phyloP scores from a whole-genome alignment of 1,140 invertebrate genomes.

The Drosophila rhopaloa region DNA sequence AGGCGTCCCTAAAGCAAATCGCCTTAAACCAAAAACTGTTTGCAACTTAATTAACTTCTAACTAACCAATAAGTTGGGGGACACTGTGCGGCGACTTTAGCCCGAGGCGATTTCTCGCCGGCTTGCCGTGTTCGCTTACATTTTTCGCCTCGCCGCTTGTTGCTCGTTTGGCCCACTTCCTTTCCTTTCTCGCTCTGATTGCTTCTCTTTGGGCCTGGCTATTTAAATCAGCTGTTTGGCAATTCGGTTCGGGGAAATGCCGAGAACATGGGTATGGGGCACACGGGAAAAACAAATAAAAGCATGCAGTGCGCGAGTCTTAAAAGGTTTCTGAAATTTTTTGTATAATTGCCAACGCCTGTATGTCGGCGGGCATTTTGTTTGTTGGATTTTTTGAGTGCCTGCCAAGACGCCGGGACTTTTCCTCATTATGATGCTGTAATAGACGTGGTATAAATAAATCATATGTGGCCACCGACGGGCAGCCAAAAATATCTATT shows the following conservation, averaged over 20 bases:
- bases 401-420: constrained; percentile 38
- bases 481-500: constrained; percentile 30
- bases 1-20: too few species aligned
- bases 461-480: constrained; percentile 33
- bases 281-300: constrained; percentile 36
- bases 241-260: constrained; percentile 29
- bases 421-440: constrained; percentile 51
- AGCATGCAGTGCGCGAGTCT: constrained; percentile 28
- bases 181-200: constrained; percentile 23
- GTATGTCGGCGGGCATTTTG: constrained; percentile 12
- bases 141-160: constrained; percentile 63
- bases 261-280: constrained; percentile 33
- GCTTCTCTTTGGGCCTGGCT: constrained; percentile 37
- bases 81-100: constrained; percentile 50
- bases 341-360: constrained; percentile 34
- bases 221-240: constrained; percentile 61
- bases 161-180: constrained; percentile 51
- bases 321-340: constrained; percentile 48
- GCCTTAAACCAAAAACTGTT: too few species aligned
- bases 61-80: too few species aligned
- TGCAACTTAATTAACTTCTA: too few species aligned
- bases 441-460: constrained; percentile 71
- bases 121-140: constrained; percentile 26
- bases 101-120: constrained; percentile 34
- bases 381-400: constrained; percentile 22